Percentiles rank a stretch among this genome's conserved stretches.
These are phyloP conservation scores for Sebastes hubbsi DNA, from an alignment of 2,797 vertebrate species.

Conservation along the genomic window DNA sequence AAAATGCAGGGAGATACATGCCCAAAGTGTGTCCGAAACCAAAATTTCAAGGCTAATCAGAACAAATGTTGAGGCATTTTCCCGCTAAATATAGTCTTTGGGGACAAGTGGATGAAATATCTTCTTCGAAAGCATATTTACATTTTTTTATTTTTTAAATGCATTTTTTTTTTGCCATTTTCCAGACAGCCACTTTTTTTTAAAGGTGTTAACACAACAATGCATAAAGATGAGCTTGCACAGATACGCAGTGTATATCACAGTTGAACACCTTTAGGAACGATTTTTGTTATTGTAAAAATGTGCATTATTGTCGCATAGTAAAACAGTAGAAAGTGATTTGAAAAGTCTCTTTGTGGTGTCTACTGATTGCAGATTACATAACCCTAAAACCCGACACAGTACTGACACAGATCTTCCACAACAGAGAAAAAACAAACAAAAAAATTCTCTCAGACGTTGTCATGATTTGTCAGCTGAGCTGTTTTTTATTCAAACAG, in stretches of 20 bases:
- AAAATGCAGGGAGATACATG: not conserved
- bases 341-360: not conserved
- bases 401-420: not conserved
- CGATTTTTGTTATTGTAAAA: not conserved
- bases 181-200: not conserved
- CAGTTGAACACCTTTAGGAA: not conserved
- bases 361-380: not conserved
- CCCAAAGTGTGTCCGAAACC: too few species aligned
- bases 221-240: not conserved
- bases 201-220: not conserved
- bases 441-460: not conserved
- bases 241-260: not conserved
- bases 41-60: too few species aligned
- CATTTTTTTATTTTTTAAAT: not conserved
- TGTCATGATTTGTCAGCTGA: slow-evolving; percentile 35
- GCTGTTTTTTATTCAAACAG: slow-evolving; percentile 77
- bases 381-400: not conserved
- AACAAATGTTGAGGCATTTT: too few species aligned
- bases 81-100: too few species aligned
- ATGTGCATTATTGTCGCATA: not conserved
- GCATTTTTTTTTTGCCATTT: too few species aligned
- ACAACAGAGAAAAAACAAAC: not conserved
- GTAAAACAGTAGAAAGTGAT: not conserved
- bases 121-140: not conserved
- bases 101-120: too few species aligned